Conservation (phyloP, 2,888 invertebrate species). For the Andrena haemorrhoa region DNA sequence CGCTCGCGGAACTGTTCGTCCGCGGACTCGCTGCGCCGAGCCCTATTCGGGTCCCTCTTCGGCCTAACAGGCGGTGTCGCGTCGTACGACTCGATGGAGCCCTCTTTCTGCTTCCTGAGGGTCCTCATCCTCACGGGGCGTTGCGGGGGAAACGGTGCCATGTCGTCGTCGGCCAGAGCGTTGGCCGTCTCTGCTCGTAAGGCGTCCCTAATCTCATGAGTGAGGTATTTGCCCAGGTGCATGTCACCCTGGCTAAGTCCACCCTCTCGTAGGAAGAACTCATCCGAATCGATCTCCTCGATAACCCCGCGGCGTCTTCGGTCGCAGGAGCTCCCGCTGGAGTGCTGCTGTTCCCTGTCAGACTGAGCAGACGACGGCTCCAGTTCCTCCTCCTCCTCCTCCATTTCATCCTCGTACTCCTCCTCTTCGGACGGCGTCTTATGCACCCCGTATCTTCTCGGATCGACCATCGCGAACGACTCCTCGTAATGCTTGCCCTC, state of each 20-base stretch:
- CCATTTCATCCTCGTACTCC: slow-evolving; percentile 66
- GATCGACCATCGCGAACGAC: slow-evolving; percentile 75
- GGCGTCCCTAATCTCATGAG: slow-evolving; percentile 92
- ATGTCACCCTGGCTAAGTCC: slow-evolving; percentile 94
- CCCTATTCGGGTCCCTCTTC: slow-evolving; percentile 83
- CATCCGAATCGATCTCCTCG: slow-evolving; percentile 95
- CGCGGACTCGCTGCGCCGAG: slow-evolving; percentile 74
- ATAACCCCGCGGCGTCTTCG: slow-evolving; percentile 88
- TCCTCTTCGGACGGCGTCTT: slow-evolving; percentile 58
- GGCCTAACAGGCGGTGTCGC: slow-evolving; percentile 85
- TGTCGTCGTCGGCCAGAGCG: slow-evolving; percentile 86
- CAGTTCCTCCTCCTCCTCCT: slow-evolving; percentile 72
- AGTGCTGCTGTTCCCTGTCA: slow-evolving; percentile 86
- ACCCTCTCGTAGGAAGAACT: slow-evolving; percentile 93
- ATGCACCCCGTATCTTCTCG: slow-evolving; percentile 66
- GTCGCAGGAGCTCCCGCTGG: slow-evolving; percentile 88
- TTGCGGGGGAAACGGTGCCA: slow-evolving; percentile 77
- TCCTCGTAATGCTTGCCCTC: slow-evolving; percentile 54
- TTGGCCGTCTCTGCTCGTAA: slow-evolving; percentile 89
- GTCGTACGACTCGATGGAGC: slow-evolving; percentile 75
- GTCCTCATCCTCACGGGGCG: slow-evolving; percentile 78
- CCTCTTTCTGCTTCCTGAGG: slow-evolving; percentile 76
- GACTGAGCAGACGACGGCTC: slow-evolving; percentile 80
- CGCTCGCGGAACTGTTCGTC: slow-evolving; percentile 66
- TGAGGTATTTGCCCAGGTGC: slow-evolving; percentile 91